Percentiles rank a stretch among this genome's conserved stretches.
phyloP scores from a whole-genome alignment of 2,113 vertebrate species.

The Marmota flaviventris region DNA sequence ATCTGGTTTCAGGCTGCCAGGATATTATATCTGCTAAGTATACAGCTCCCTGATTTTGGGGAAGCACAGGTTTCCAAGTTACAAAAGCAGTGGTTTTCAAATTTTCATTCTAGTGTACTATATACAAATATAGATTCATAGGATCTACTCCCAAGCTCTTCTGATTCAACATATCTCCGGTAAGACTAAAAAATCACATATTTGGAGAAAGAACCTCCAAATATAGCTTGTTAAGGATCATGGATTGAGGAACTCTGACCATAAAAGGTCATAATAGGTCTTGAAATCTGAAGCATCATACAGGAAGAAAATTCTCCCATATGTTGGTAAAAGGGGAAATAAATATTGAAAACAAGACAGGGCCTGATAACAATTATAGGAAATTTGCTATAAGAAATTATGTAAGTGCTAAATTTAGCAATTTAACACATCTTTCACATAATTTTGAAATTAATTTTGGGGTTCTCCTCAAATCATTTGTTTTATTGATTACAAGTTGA shows the following conservation, averaged over 20 bases:
- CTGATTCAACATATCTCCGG: neutral
- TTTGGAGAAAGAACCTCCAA: neutral
- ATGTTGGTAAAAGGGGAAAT: neutral
- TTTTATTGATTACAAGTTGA: neutral
- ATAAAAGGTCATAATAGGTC: neutral
- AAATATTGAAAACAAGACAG: neutral
- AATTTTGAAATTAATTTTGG: neutral
- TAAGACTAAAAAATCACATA: neutral
- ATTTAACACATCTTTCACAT: neutral
- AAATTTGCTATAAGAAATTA: neutral
- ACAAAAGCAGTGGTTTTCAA: neutral
- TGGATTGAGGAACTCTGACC: slow-evolving; percentile 5
- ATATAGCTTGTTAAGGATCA: neutral
- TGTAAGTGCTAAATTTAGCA: neutral
- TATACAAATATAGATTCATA: neutral
- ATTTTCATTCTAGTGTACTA: neutral
- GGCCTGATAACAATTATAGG: neutral
- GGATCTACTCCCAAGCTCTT: neutral
- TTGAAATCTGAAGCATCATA: neutral
- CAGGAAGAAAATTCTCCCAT: neutral
- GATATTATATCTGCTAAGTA: neutral
- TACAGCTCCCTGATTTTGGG: neutral
- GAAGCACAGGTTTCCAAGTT: neutral
- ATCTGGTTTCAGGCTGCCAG: neutral
- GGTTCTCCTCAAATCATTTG: neutral